A percentile compares a stretch with the other conserved stretches of the same genome.
Evolutionary conservation across 92 coral and sea anemone species (phyloP).

Genomic region (Parazoanthus swiftii): DNA sequence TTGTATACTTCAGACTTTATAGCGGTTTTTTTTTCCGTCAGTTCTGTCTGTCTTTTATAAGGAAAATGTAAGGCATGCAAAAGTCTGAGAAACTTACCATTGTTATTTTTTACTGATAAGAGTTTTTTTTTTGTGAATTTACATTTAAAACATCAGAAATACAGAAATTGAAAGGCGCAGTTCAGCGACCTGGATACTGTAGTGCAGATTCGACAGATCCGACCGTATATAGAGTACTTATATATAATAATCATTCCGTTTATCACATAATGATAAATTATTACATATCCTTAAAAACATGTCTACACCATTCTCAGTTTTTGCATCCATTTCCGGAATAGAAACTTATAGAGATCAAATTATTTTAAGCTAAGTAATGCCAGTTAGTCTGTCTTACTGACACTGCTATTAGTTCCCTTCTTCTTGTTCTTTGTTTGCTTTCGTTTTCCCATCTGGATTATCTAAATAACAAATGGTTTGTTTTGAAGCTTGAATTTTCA

Average conservation of each 20-base stretch:
- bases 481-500: not conserved
- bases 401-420: too few species aligned
- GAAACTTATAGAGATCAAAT: too few species aligned
- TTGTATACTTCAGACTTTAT: not conserved
- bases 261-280: not conserved
- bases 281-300: not conserved
- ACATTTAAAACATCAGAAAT: not conserved
- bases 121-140: not conserved
- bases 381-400: too few species aligned
- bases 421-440: too few species aligned
- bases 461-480: not conserved
- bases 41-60: not conserved
- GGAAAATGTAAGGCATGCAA: slow-evolving; percentile 1
- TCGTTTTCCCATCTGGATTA: not conserved
- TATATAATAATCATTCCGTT: too few species aligned
- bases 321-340: not conserved
- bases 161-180: slow-evolving; percentile 9
- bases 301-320: not conserved
- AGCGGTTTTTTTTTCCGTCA: not conserved
- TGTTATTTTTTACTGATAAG: not conserved
- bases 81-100: too few species aligned
- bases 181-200: not conserved
- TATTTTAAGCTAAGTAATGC: too few species aligned
- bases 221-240: too few species aligned
- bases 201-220: too few species aligned